phyloP scores from a whole-genome alignment of 2,888 invertebrate species.

The Epistrophella euchroma region DNA sequence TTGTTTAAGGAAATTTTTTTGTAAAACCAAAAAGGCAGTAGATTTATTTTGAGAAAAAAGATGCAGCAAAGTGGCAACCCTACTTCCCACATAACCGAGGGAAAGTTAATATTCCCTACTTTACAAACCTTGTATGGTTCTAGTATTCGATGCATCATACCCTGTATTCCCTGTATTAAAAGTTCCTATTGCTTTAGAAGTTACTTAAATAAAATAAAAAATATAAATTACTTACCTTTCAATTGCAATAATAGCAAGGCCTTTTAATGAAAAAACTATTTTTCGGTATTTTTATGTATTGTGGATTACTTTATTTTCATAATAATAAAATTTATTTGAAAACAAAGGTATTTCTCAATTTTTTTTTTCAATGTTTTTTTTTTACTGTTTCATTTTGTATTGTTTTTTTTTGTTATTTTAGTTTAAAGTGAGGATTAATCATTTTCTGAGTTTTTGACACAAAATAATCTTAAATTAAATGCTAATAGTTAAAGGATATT shows the following conservation, averaged over 20 bases:
- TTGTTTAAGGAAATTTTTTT: too few species aligned
- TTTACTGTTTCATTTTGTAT: conserved; percentile 43
- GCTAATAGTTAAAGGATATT: conserved; percentile 68
- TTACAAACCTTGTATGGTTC: too few species aligned
- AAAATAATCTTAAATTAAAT: conserved; percentile 80
- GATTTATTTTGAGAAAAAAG: too few species aligned
- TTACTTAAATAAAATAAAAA: too few species aligned
- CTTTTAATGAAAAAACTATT: background rate
- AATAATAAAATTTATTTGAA: conserved; percentile 75
- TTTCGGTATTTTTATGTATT: conserved; percentile 63
- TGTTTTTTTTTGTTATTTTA: conserved; percentile 38
- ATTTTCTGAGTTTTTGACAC: conserved; percentile 78
- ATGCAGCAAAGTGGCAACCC: too few species aligned
- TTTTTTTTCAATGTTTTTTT: conserved; percentile 22
- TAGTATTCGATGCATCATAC: too few species aligned
- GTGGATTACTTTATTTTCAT: conserved; percentile 72
- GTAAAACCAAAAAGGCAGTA: too few species aligned
- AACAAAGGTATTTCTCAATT: conserved; percentile 69
- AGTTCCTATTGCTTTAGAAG: too few species aligned
- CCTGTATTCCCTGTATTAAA: too few species aligned
- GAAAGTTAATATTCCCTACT: too few species aligned
- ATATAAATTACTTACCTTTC: too few species aligned
- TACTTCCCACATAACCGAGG: too few species aligned
- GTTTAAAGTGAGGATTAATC: conserved; percentile 57
- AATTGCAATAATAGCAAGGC: background rate